A percentile compares a stretch with the other conserved stretches of the same genome.
phyloP scores from a whole-genome alignment of 2,888 invertebrate species.

The Synergus gifuensis region DNA sequence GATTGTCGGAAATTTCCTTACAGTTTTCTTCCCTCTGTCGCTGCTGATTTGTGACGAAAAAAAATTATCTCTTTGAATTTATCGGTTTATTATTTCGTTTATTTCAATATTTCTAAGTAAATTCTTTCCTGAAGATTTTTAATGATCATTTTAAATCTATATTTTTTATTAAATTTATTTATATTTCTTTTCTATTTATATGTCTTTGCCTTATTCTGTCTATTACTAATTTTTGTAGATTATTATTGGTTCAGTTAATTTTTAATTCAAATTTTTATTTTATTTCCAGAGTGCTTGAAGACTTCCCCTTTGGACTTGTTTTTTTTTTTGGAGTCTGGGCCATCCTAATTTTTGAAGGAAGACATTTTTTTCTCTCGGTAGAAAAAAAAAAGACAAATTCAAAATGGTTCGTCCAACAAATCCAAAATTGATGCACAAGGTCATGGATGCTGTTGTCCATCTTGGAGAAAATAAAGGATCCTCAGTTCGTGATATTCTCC shows the following conservation, averaged over 20 bases:
- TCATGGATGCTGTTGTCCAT: conserved; percentile 64
- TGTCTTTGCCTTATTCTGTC: not conserved
- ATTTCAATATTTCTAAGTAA: not conserved
- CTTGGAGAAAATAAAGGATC: conserved; percentile 65
- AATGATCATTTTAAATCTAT: too few species aligned
- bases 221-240: not conserved
- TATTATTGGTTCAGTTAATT: not conserved
- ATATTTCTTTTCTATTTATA: too few species aligned
- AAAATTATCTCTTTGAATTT: conserved; percentile 1
- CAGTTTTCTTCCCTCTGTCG: not conserved
- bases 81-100: not conserved
- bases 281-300: not conserved
- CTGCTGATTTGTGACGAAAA: not conserved
- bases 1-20: not conserved
- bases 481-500: conserved; percentile 63
- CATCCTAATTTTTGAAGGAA: not conserved
- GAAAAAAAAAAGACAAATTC: not conserved
- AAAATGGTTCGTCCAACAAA: conserved; percentile 65
- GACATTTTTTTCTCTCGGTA: not conserved
- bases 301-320: not conserved
- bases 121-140: not conserved
- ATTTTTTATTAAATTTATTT: too few species aligned
- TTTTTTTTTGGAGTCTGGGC: not conserved
- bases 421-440: conserved; percentile 64
- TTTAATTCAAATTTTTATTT: not conserved